Evolutionary conservation across 92 coral and sea anemone species (phyloP), one percentile per base, ranked within the genome.

Genomic region (Zoanthus sansibaricus): DNA sequence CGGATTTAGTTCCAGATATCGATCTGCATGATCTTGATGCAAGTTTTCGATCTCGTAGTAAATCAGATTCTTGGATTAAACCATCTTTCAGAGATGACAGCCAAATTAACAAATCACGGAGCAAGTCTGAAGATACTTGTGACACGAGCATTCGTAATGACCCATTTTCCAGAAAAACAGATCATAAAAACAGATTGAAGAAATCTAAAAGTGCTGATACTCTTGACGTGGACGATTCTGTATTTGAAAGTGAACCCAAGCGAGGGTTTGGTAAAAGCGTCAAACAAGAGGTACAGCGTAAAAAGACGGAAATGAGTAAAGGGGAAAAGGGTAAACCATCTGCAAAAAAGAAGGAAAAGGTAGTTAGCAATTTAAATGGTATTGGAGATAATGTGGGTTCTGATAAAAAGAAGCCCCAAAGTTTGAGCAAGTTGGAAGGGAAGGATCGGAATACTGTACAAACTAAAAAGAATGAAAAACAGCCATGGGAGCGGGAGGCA

Each of bases 11-110:
- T 1, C 98, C 98, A 49, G 98, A 93, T 45, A 20, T 80, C 66
- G 75, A 66, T 67, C 76, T 91, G 20, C 69, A 83, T 32, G 91
- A 75, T 25, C 64, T 88, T 70, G 89, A 91, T 66, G 86, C 52
- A 30, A 71, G 83, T 7, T 76, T 75, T 51, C 73, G 98, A 70
- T 87, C 93, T 47, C 93, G 98, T 46, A 95, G 96, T 16, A 83
- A 94, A 12, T 95, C 98, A 56, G 98, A 95, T 75, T 95, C 98
- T 1, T 95, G 98, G 42, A 32, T 87, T 4, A 93, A 93, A 31
- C 88, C 95, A 25, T 89, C 77, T 49, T 73, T 71, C 79, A 68
- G 58, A 31, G 70, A 74, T 45, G 66, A 77, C 45, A 78, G 78
- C 72, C 86, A 90, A 5, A 75, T 67, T 37, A 88, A 93, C 54